Evolutionary conservation across 2,113 vertebrate species (phyloP).

Genomic region (Dasyornis broadbenti): DNA sequence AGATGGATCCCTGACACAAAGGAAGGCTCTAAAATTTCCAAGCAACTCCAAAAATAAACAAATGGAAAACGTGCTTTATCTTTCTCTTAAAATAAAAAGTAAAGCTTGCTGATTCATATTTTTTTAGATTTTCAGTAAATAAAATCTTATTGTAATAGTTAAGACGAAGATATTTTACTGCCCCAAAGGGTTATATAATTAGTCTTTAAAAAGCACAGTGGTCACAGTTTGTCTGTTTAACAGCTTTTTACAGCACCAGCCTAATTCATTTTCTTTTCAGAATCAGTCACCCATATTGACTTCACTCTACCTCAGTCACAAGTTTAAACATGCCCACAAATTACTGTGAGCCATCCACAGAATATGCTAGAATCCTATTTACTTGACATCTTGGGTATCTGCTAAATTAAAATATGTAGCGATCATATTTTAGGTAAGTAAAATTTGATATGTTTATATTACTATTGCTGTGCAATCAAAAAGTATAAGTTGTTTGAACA

Average conservation of each 20-base stretch:
- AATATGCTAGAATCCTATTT: background rate
- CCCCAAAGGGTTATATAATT: background rate
- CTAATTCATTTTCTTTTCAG: background rate
- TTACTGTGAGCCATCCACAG: background rate
- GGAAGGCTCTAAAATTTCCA: background rate
- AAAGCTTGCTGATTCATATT: background rate
- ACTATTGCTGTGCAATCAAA: background rate
- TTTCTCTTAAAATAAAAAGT: background rate
- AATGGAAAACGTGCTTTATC: background rate
- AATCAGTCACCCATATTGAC: background rate
- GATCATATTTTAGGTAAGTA: background rate
- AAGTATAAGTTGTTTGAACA: background rate
- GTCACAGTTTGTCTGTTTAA: background rate
- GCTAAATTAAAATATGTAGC: background rate
- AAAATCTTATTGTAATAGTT: background rate
- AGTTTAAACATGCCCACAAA: background rate
- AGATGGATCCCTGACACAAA: background rate
- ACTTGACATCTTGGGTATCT: background rate
- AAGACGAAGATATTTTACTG: background rate
- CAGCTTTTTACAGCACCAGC: background rate
- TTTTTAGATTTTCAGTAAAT: background rate
- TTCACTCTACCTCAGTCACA: background rate
- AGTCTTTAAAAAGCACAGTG: background rate
- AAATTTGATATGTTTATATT: background rate
- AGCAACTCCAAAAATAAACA: background rate